These are phyloP conservation scores for Stomatorhinus ivindoensis DNA, from an alignment of 2,113 vertebrate genomes.

Conservation along the genomic window DNA sequence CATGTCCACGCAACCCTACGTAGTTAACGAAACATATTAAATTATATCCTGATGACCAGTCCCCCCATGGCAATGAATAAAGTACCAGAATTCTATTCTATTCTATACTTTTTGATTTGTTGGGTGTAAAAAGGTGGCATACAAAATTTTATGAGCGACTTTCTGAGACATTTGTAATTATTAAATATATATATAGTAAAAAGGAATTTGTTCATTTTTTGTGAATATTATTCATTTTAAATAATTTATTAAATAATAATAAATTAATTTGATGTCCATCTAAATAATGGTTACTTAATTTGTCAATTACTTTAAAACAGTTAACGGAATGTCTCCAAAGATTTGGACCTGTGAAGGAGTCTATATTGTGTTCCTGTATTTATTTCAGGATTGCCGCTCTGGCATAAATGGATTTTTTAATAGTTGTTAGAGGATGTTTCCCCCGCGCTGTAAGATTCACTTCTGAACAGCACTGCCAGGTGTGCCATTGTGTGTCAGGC, in stretches of 20 bases:
- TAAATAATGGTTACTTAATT: neutral
- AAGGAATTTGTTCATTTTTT: constrained; percentile 23
- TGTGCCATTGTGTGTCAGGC: constrained; percentile 61
- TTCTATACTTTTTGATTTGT: neutral
- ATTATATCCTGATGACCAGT: neutral
- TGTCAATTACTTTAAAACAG: neutral
- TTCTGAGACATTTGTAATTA: neutral
- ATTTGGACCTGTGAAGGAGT: neutral
- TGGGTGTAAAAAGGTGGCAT: neutral
- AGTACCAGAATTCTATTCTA: neutral
- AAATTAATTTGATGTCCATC: neutral
- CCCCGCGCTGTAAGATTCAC: constrained; percentile 57
- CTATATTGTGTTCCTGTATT: constrained; percentile 36
- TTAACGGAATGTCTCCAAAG: neutral
- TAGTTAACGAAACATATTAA: neutral
- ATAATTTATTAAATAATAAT: too few relatives aligned
- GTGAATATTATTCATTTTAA: constrained; percentile 35
- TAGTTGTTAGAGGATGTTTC: constrained; percentile 53
- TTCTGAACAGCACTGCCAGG: constrained; percentile 66
- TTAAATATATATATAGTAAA: constrained; percentile 33
- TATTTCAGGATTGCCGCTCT: constrained; percentile 10
- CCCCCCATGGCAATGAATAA: neutral
- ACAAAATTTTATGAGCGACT: neutral
- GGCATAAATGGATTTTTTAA: neutral
- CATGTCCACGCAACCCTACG: neutral